Base-by-base conservation (phyloP, 2,888 invertebrate species). In the Epirrita christyi region DNA sequence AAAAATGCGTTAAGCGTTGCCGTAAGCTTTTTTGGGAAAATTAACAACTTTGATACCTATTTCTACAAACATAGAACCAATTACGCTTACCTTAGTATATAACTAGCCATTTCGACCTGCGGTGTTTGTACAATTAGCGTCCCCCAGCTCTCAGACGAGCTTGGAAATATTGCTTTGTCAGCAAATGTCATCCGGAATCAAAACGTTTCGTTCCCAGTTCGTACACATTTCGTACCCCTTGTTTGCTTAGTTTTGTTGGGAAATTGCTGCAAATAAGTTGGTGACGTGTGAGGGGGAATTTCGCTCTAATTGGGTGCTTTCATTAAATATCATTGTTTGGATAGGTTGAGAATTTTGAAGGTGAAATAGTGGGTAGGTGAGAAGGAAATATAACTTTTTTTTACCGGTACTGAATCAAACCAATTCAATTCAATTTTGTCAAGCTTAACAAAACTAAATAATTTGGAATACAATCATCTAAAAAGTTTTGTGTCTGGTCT, bases 121-220 rank as follows among this genome's bases (percentile, higher is more conserved):
- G 48, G 64, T 79, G 75, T 81, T 82, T 77, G 72, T 67, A 68
- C 79, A 81, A 81, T 82, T 80, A 80, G 68, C 66, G 70, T 66
- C 71, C 73, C 76, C 71, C 63, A 51, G 45, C 49, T 45, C 46
- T 62, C 63, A 62, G 59, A 65, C 59, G 54, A 47, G 68, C 70
- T 59, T 56, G 66, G 69, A 59, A 64, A 68, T 75, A 70, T 73
- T 71, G 72, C 67, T 68, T 63, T 69, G 67, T 76, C 75, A 75
- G 72, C 69, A 60, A 66, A 60, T 70, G 64, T 67, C 75, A 69
- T 71, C 71, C 64, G 70, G 67, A 71, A 71, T 75, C 76, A 71
- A 74, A 72, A 68, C 53, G 59, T 62, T 70, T 64, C 66, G 68
- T 61, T 40, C 34, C 38, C 46, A n/a, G 53, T 36, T 11, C 32